phyloP scores from a whole-genome alignment of 2,888 invertebrate species.

The Latrodectus hesperus region DNA sequence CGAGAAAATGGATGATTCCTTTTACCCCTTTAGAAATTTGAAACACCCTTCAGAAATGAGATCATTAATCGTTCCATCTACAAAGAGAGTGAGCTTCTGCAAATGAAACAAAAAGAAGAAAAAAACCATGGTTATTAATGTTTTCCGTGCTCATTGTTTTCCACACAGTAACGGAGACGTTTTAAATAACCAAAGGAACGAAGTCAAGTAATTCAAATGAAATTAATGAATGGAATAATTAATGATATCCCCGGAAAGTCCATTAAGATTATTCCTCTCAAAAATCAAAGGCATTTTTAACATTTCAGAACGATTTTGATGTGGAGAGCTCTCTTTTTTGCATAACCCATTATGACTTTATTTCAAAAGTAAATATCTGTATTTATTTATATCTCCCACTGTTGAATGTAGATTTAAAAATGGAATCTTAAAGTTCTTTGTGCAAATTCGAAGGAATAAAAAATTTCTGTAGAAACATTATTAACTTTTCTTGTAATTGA shows the following conservation, averaged over 20 bases:
- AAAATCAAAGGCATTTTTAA: background rate
- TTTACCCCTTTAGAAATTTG: background rate
- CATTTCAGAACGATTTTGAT: too few species aligned
- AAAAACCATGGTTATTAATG: background rate
- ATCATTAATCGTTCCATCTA: background rate
- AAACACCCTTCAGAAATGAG: background rate
- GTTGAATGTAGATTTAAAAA: too few species aligned
- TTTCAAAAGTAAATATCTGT: too few species aligned
- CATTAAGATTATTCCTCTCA: background rate
- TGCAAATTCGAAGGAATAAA: too few species aligned
- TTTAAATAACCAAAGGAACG: background rate
- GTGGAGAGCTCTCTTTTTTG: too few species aligned
- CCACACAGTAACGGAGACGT: background rate
- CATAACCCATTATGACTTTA: too few species aligned
- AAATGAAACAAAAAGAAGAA: background rate
- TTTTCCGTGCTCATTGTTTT: background rate
- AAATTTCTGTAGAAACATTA: too few species aligned
- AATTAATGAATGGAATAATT: conserved; percentile 5
- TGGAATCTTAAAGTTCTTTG: too few species aligned
- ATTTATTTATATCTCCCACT: too few species aligned
- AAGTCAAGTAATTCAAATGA: background rate
- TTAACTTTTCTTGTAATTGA: too few species aligned
- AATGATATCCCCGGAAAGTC: background rate
- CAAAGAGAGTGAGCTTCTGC: background rate
- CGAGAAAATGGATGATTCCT: background rate